Conservation (phyloP, 2,797 vertebrate genomes). For the Gymnothorax reevesii region DNA sequence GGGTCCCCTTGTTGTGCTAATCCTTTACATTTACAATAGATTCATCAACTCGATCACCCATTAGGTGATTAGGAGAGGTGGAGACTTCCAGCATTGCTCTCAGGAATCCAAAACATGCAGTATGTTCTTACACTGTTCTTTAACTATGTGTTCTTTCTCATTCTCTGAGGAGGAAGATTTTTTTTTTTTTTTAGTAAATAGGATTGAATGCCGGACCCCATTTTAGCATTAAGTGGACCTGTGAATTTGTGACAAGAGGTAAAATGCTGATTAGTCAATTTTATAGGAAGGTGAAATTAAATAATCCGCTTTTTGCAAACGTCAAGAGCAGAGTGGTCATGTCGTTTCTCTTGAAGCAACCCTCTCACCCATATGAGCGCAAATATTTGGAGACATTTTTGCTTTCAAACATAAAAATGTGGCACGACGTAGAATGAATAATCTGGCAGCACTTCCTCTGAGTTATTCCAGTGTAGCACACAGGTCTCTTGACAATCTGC, state of each 20-base stretch:
- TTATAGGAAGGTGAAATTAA: neutral
- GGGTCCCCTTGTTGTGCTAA: neutral
- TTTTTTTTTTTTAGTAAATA: neutral
- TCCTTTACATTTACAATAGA: neutral
- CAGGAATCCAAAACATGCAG: neutral
- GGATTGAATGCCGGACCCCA: neutral
- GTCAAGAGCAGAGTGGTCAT: neutral
- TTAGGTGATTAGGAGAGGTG: neutral
- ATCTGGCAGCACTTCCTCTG: neutral
- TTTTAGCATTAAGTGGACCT: neutral
- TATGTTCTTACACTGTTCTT: neutral
- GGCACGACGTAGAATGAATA: neutral
- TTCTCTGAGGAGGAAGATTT: neutral
- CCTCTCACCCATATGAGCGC: neutral
- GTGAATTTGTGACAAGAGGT: neutral
- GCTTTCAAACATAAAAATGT: neutral
- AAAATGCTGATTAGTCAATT: neutral
- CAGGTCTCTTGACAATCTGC: neutral
- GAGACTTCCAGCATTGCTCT: neutral
- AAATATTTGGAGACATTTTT: neutral
- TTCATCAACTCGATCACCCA: neutral
- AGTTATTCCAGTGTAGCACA: neutral
- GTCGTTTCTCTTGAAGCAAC: no score
- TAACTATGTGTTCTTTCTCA: conserved; percentile 3
- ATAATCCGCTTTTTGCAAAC: neutral